These are phyloP conservation scores for Pollimyrus isidori DNA, from an alignment of 2,113 vertebrate species.

Conservation along the genomic window DNA sequence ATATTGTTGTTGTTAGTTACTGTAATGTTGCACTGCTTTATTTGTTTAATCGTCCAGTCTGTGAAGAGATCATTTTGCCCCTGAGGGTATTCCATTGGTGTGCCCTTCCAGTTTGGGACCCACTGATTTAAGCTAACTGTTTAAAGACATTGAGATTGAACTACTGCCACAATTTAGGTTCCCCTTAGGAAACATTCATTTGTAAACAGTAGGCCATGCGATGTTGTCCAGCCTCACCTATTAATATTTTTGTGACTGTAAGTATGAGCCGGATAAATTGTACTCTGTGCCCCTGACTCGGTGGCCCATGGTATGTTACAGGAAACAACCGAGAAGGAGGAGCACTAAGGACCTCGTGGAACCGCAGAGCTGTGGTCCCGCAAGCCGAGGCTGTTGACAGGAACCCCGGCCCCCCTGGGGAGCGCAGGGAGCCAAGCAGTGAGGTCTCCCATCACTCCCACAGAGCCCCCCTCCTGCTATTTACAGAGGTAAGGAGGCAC, in stretches of 20 bases:
- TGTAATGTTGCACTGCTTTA: too few relatives aligned
- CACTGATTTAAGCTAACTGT: background rate
- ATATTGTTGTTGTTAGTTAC: too few relatives aligned
- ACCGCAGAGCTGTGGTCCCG: too few relatives aligned
- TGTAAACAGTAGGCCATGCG: background rate
- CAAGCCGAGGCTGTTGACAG: background rate
- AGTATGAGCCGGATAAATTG: background rate
- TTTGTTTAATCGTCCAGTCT: too few relatives aligned
- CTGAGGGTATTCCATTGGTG: too few relatives aligned
- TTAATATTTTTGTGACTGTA: background rate
- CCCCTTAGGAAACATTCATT: background rate
- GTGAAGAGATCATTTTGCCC: too few relatives aligned
- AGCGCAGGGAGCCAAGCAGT: background rate
- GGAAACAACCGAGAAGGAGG: background rate
- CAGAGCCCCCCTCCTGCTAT: conserved; percentile 58
- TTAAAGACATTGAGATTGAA: background rate
- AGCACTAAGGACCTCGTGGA: background rate
- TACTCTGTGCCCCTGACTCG: background rate
- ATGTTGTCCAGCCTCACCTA: background rate
- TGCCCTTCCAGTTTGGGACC: too few relatives aligned
- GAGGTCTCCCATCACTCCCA: conserved; percentile 33
- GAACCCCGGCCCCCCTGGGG: conserved; percentile 12
- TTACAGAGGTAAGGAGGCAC: conserved; percentile 55
- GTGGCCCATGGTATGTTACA: background rate
- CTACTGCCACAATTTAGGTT: background rate